Evolutionary conservation across 2,888 invertebrate genomes (phyloP), one percentile per base, ranked within the genome.

Genomic region (Mesochorus sp.): DNA sequence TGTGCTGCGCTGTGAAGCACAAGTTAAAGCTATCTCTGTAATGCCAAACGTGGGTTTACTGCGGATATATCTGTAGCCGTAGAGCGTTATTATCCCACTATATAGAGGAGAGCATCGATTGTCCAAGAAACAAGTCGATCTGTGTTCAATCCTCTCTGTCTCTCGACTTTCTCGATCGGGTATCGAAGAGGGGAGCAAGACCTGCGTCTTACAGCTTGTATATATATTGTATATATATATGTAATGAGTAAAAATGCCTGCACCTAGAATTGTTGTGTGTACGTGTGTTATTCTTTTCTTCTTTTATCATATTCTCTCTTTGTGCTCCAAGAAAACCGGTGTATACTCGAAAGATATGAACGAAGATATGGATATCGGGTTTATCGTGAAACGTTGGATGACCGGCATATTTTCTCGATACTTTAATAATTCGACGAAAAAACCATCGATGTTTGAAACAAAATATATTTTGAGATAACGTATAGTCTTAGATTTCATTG

Each of bases 101-200:
- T 17, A 10, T 24, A 37, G 31, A 14, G 26, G 39, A 34, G 51
- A 24, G 31, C 39, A 67, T 39, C 66, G 67, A 67, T 67, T 62
- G 57, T 68, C 61, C 61, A 26, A 39, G 26, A 64, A 47, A 24
- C 21, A 49, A 68, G 31, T 44, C 72, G 49, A 73, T 61, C 61
- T n/a, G n/a, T 28, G 34, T 47, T 67, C 55, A 59, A 72, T 64
- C 37, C 51, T 47, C 73, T 53, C 31, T 14, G 31, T 47, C 73
- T 53, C 31, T 14, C 42, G 57, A 68, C 57, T 61, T 68, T 78
- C 39, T 49, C 57, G 70, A 47, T 64, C 37, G 17, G 19, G 34
- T 14, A 39, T 42, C 19, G n/a, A 31, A 57, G 49, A 24, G 24
- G 37, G 31, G 31, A 19, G 3, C 26, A 14, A 6, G n/a, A 14